Evolutionary conservation across 2,113 vertebrate species (phyloP), one percentile per base, ranked within the genome.

Genomic region (Pogonocichla stellata): DNA sequence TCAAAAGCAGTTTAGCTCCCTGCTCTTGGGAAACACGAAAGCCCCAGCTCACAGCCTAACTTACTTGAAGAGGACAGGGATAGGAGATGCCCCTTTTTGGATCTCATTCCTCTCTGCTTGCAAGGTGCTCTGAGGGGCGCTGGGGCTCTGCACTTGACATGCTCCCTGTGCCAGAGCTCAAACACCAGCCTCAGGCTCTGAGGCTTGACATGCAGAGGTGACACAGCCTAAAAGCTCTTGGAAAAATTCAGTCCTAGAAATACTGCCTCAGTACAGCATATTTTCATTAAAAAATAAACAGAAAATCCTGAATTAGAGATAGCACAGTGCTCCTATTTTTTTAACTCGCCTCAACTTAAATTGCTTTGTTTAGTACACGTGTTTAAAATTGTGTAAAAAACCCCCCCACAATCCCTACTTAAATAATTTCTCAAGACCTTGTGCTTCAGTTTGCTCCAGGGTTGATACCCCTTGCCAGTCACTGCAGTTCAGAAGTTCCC

Each of bases 51-150:
- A 42, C 18, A 34, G 28, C 12, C n/a, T 38, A 43, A 34, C 34
- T 56, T 26, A 67, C 33, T 29, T 48, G 33, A 79, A 64, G 10
- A 79, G 43, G 57, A 69, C 79, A 36, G 5, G 71, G 64, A 48
- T 0, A 85, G 23, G 31, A 82, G 45, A 53, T 31, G 3, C 0
- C 29, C 10, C 6, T 77, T 60, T 42, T 43, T 14, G 0, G n/a
- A 18, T 56, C 13, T 34, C 31, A 40, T 29, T 48, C 43, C 28
- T 29, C 8, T 24, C 6, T 8, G 11, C 17, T 71, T 36, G 38
- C 6, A 2, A 2, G 6, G 26, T 36, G 51, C 48, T 72, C 79
- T 43, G 75, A 54, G 51, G 29, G n/a, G 15, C 0, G 0, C 45
- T 65, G 51, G 38, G 33, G 58, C 45, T 38, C 34, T 33, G 20